These are phyloP conservation scores for Pristionchus arcanus DNA, from an alignment of 2,888 invertebrate species.

Conservation along the genomic window DNA sequence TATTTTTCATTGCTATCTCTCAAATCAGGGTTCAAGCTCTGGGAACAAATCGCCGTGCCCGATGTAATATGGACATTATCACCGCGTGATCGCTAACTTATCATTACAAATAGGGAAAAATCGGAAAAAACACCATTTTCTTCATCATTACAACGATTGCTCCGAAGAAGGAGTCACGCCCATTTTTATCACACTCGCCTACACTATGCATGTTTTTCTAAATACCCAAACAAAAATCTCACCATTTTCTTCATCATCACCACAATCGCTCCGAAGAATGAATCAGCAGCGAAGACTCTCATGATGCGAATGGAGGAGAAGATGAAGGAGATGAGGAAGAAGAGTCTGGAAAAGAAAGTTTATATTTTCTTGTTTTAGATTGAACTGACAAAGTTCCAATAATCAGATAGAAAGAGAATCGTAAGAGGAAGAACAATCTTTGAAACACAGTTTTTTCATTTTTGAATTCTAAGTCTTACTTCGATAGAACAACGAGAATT, in stretches of 20 bases:
- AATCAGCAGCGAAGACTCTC: slow-evolving; percentile 67
- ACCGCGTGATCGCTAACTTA: too few relatives aligned
- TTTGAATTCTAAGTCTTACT: neutral
- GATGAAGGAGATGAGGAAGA: slow-evolving; percentile 63
- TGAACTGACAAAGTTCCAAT: neutral
- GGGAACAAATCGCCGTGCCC: too few relatives aligned
- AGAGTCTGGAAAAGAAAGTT: neutral
- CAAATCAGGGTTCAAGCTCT: too few relatives aligned
- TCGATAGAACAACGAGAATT: neutral
- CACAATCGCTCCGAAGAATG: slow-evolving; percentile 67
- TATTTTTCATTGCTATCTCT: too few relatives aligned
- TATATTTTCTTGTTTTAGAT: neutral
- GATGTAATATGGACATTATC: too few relatives aligned
- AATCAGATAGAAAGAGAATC: neutral
- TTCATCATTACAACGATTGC: too few relatives aligned
- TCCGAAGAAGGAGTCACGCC: too few relatives aligned
- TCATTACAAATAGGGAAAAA: too few relatives aligned
- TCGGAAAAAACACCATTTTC: too few relatives aligned
- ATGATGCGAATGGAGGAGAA: slow-evolving; percentile 65
- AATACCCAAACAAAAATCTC: neutral
- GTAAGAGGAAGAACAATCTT: neutral
- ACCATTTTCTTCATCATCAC: slow-evolving; percentile 58
- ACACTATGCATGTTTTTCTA: too few relatives aligned
- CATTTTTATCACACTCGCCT: too few relatives aligned
- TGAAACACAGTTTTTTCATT: neutral